Base-by-base conservation (phyloP, 2,113 vertebrate genomes). In the Colistium nudipinnis region DNA sequence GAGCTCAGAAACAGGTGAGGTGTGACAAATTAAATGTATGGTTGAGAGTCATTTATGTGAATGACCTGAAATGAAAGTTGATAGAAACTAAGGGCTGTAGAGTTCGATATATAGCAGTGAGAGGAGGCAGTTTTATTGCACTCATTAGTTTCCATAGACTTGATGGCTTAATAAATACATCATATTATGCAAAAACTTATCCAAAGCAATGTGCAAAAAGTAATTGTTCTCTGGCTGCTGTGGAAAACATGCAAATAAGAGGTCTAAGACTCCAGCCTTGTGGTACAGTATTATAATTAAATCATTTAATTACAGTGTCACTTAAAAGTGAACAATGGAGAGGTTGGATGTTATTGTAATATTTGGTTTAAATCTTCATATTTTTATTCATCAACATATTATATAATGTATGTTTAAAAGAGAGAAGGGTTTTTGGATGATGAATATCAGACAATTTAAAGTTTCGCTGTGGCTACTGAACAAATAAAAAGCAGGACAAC, bases 1-100 rank as follows among this genome's bases (percentile, higher is more conserved):
- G 53, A 87, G 88, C 25, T 78, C 89, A 71, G 92, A 91, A 73
- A 70, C 94, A 93, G 96, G 98, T 99, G 93, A 86, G 91, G 52
- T n/a, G 76, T 71, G 53, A 74, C 66, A 82, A 28, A 63, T 61
- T 27, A 48, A 41, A 76, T 66, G 49, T 13, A 47, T 17, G 31
- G 39, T 53, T 25, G 7, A 49, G 24, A 20, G 51, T 28, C 56
- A 61, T 43, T 52, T 27, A 1, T 3, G 14, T 19, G 6, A 20
- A 38, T 33, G 17, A 39, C 11, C 28, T 28, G 3, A 43, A 70
- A 36, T 56, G 19, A 55, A 17, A 31, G 22, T 22, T 20, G 39
- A n/a, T n/a, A n/a, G n/a, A n/a, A n/a, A n/a, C n/a, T n/a, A n/a
- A n/a, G n/a, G n/a, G n/a, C n/a, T n/a, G n/a, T n/a, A n/a, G n/a